Evolutionary conservation across 2,888 invertebrate species (phyloP).

Genomic region (Drosophila barbarae): DNA sequence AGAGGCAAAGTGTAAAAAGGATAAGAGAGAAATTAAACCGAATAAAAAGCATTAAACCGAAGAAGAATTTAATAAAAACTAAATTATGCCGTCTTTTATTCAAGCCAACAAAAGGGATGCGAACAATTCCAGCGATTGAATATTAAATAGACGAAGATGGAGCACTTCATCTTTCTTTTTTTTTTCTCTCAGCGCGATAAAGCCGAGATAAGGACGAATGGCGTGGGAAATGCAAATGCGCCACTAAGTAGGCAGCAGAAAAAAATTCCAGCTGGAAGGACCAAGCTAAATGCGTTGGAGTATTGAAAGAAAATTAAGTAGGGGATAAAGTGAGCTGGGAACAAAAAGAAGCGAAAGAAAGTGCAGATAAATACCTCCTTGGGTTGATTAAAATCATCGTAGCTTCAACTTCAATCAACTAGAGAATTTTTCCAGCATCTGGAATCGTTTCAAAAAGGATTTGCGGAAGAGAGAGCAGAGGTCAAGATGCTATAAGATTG

Average conservation of each 20-base stretch:
- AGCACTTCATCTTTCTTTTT: slow-evolving; percentile 2
- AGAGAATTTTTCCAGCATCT: not conserved
- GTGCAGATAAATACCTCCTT: slow-evolving; percentile 3
- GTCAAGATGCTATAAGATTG: not conserved
- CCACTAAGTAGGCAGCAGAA: slow-evolving; percentile 22
- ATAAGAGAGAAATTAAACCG: slow-evolving; percentile 58
- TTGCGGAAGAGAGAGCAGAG: not conserved
- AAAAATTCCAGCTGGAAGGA: slow-evolving; percentile 22
- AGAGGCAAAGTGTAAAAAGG: slow-evolving; percentile 57
- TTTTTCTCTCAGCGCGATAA: not conserved
- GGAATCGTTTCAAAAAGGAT: not conserved
- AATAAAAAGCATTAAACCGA: slow-evolving; percentile 64
- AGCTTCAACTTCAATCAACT: not conserved
- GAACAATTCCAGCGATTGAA: slow-evolving; percentile 36
- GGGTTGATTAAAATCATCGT: slow-evolving; percentile 19
- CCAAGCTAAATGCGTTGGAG: slow-evolving; percentile 9
- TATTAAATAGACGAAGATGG: slow-evolving; percentile 28
- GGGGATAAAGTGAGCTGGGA: not conserved
- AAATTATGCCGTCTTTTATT: slow-evolving; percentile 40
- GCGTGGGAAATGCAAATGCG: slow-evolving; percentile 49
- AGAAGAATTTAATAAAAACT: slow-evolving; percentile 71
- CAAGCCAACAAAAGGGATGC: not conserved
- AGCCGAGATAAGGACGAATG: slow-evolving; percentile 12
- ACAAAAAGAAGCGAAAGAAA: not conserved
- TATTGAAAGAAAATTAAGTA: slow-evolving; percentile 18